Conservation (phyloP, 2,113 vertebrate species). For the Beaufortia kweichowensis region DNA sequence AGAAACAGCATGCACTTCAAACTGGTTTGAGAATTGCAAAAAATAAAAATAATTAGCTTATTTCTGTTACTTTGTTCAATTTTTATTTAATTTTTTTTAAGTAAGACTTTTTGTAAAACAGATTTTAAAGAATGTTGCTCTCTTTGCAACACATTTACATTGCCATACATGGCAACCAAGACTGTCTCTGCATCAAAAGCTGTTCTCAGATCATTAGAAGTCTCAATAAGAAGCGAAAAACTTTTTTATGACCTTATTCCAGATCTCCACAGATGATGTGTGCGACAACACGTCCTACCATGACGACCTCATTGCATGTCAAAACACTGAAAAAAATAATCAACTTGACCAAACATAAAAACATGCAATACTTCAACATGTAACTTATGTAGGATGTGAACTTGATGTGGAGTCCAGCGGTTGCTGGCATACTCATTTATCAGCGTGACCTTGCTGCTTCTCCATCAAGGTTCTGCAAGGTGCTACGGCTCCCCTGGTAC, state of each 20-base stretch:
- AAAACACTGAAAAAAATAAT: not conserved
- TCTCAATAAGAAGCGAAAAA: not conserved
- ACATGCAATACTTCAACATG: conserved; percentile 1
- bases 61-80: no score
- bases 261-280: not conserved
- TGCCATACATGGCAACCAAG: no score
- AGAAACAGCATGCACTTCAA: not conserved
- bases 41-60: no score
- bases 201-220: no score
- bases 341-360: not conserved
- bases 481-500: conserved; percentile 23
- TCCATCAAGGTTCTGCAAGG: conserved; percentile 37
- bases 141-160: no score
- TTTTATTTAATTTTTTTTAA: no score
- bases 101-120: no score
- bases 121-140: no score
- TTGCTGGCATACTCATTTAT: conserved; percentile 39
- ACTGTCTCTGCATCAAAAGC: no score
- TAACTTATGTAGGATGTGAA: conserved; percentile 37
- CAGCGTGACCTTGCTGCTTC: conserved; percentile 47
- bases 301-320: not conserved
- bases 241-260: conserved; percentile 5
- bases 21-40: no score
- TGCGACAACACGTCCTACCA: not conserved
- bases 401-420: conserved; percentile 25